A percentile compares a stretch with the other conserved stretches of the same genome.
These are phyloP conservation scores for Xanthorhoe spadicearia DNA, from an alignment of 2,888 invertebrate genomes.

Conservation along the genomic window DNA sequence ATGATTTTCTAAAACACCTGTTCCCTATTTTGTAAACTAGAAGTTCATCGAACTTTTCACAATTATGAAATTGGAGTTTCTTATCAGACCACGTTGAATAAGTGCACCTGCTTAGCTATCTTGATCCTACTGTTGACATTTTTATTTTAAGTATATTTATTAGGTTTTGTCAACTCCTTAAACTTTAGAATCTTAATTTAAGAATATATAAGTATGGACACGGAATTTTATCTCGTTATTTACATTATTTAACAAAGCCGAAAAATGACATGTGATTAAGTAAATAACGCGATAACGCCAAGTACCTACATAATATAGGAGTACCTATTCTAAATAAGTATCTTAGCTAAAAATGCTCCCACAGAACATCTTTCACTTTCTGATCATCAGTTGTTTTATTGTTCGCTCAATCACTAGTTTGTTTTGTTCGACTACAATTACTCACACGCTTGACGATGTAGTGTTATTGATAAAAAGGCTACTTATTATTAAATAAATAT, in stretches of 20 bases:
- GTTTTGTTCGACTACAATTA: constrained; percentile 44
- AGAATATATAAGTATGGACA: too few species aligned
- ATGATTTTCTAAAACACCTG: constrained; percentile 62
- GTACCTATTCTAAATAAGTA: neutral
- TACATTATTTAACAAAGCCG: too few species aligned
- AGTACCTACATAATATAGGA: too few species aligned
- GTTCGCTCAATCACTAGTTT: constrained; percentile 42
- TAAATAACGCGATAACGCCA: too few species aligned
- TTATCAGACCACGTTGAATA: constrained; percentile 67
- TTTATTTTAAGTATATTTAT: neutral
- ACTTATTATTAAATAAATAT: constrained; percentile 33
- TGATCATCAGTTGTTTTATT: constrained; percentile 22
- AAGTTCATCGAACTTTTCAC: constrained; percentile 77
- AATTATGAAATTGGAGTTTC: constrained; percentile 54
- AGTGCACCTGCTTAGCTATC: constrained; percentile 61
- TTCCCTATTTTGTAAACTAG: constrained; percentile 70
- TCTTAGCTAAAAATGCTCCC: constrained; percentile 12
- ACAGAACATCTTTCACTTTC: constrained; percentile 14
- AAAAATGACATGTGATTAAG: too few species aligned
- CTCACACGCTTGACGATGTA: constrained; percentile 24
- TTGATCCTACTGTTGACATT: constrained; percentile 52
- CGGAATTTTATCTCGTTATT: too few species aligned
- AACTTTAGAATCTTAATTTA: too few species aligned
- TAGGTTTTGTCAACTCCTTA: too few species aligned
- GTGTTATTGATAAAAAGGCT: constrained; percentile 38